Evolutionary conservation across 2,113 vertebrate genomes (phyloP).

Genomic region (Rana temporaria): DNA sequence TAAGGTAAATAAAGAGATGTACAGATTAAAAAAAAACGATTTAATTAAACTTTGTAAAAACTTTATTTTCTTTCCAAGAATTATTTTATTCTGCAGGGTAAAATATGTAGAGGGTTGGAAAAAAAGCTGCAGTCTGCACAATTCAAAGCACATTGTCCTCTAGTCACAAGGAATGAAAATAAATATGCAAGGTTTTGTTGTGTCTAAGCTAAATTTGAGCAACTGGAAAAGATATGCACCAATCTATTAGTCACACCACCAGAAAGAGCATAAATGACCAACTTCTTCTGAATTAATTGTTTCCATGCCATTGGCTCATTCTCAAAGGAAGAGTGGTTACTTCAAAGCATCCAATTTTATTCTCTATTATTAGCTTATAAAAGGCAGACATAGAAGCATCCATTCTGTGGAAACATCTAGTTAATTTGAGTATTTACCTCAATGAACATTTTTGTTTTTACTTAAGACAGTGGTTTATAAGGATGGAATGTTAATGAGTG

Average conservation of each 20-base stretch:
- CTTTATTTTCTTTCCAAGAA: not conserved
- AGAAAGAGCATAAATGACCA: slow-evolving; percentile 29
- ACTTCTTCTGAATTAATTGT: slow-evolving; percentile 44
- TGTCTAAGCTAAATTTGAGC: slow-evolving; percentile 14
- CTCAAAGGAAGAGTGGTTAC: slow-evolving; percentile 49
- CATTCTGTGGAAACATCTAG: slow-evolving; percentile 33
- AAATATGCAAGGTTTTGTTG: slow-evolving; percentile 9
- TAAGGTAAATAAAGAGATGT: too few species aligned
- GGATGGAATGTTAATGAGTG: slow-evolving; percentile 30
- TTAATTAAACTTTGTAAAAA: too few species aligned
- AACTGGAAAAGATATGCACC: slow-evolving; percentile 32
- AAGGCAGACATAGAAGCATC: slow-evolving; percentile 30
- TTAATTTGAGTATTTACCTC: slow-evolving; percentile 10
- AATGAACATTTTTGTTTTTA: slow-evolving; percentile 42
- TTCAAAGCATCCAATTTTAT: slow-evolving; percentile 36
- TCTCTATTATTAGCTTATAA: slow-evolving; percentile 33
- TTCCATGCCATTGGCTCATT: slow-evolving; percentile 44
- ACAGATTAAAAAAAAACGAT: too few species aligned
- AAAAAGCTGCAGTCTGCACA: not conserved
- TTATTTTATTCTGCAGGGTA: not conserved
- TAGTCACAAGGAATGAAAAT: slow-evolving; percentile 5
- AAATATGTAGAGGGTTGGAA: not conserved
- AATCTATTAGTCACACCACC: slow-evolving; percentile 46
- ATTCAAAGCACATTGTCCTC: slow-evolving; percentile 1
- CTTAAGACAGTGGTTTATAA: slow-evolving; percentile 26